phyloP scores from a whole-genome alignment of 2,113 vertebrate species.

The Pogona vitticeps region DNA sequence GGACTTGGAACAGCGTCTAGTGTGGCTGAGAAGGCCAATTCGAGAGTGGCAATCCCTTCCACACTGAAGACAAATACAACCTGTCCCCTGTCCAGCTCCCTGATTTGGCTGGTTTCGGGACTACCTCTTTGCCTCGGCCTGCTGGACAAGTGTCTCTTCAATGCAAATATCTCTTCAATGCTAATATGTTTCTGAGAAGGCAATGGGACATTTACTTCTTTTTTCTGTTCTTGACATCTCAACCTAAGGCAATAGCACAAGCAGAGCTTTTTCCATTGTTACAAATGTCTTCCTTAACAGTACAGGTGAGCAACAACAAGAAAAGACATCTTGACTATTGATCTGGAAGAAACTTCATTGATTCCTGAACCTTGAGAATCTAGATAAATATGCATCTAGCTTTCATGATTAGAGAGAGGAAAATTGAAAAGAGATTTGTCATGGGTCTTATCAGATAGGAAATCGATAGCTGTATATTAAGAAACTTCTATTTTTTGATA shows the following conservation, averaged over 20 bases:
- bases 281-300: background rate
- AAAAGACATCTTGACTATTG: background rate
- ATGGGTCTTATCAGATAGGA: background rate
- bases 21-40: no score
- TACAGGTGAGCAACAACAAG: background rate
- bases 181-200: constrained; percentile 36
- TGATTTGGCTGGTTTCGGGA: no score
- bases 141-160: no score
- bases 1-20: no score
- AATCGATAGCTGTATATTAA: background rate
- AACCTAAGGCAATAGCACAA: constrained; percentile 30
- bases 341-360: background rate
- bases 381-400: background rate
- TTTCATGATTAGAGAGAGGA: background rate
- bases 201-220: constrained; percentile 62
- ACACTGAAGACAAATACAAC: no score
- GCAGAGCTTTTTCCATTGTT: background rate
- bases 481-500: background rate
- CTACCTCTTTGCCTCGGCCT: no score
- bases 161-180: no score
- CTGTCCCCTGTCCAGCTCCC: no score
- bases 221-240: constrained; percentile 40
- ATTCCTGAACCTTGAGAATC: background rate
- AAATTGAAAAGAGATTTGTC: background rate
- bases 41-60: no score